phyloP scores from a whole-genome alignment of 2,888 invertebrate species.

The Theretra japonica region DNA sequence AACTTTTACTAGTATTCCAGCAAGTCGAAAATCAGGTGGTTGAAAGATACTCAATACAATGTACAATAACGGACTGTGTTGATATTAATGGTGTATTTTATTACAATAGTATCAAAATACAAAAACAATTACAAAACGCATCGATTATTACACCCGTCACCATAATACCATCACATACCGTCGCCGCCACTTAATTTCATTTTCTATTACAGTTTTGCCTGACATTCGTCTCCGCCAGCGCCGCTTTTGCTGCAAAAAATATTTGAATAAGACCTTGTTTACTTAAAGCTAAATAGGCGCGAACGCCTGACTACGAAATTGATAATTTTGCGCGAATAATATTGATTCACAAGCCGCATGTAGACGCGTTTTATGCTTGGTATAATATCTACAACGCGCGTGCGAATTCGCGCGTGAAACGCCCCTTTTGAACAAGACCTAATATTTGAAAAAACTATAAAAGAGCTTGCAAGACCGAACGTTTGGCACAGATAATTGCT shows the following conservation, averaged over 20 bases:
- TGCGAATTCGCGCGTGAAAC: too few species aligned
- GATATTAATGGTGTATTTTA: slow-evolving; percentile 47
- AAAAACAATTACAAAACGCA: slow-evolving; percentile 25
- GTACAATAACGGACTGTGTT: slow-evolving; percentile 42
- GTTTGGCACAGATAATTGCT: too few species aligned
- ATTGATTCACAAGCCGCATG: too few species aligned
- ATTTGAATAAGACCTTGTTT: not conserved
- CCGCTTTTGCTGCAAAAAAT: slow-evolving; percentile 54
- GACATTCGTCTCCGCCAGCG: slow-evolving; percentile 29
- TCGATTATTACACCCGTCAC: slow-evolving; percentile 42
- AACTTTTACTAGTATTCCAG: not conserved
- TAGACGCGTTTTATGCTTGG: too few species aligned
- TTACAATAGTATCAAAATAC: slow-evolving; percentile 19
- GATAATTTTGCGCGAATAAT: too few species aligned
- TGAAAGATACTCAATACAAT: not conserved
- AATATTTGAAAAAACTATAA: too few species aligned
- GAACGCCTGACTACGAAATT: too few species aligned
- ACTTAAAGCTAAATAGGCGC: too few species aligned
- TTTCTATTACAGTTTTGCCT: slow-evolving; percentile 59
- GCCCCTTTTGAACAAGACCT: too few species aligned
- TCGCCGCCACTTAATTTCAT: slow-evolving; percentile 8
- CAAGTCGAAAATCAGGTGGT: not conserved
- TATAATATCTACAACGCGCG: too few species aligned
- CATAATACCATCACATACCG: slow-evolving; percentile 53
- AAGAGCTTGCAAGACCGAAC: too few species aligned